phyloP scores from a whole-genome alignment of 1,140 invertebrate genomes.

The Chymomyza costata region DNA sequence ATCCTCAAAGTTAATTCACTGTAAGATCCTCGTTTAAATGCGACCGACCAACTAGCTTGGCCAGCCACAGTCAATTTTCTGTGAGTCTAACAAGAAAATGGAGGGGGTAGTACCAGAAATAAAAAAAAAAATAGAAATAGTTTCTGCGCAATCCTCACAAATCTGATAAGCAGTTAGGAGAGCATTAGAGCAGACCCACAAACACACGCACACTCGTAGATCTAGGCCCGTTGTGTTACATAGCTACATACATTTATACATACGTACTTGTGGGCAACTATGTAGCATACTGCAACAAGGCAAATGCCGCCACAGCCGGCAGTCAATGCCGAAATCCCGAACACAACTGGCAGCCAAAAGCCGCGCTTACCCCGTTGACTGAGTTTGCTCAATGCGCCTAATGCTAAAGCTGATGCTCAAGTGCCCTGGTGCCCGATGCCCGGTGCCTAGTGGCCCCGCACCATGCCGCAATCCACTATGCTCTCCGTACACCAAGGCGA shows the following conservation, averaged over 20 bases:
- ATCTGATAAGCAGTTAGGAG: slow-evolving; percentile 67
- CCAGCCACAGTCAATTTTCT: background rate
- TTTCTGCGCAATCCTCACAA: slow-evolving; percentile 61
- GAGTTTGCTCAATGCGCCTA: slow-evolving; percentile 29
- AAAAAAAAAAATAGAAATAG: slow-evolving; percentile 40
- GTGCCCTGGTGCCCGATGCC: slow-evolving; percentile 5
- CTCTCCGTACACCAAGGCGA: slow-evolving; percentile 18
- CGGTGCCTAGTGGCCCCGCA: slow-evolving; percentile 2
- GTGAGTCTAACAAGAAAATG: slow-evolving; percentile 6
- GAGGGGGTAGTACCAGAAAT: no score
- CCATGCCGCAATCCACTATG: slow-evolving; percentile 5
- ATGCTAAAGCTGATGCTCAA: slow-evolving; percentile 26
- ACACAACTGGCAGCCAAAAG: slow-evolving; percentile 47
- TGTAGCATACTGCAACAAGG: slow-evolving; percentile 13
- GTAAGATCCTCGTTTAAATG: slow-evolving; percentile 16
- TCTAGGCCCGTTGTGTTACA: slow-evolving; percentile 2
- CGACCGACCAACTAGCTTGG: no score
- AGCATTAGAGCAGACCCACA: slow-evolving; percentile 56
- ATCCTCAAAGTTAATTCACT: slow-evolving; percentile 16
- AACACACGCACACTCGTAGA: slow-evolving; percentile 24
- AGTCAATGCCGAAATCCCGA: no score
- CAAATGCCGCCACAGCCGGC: slow-evolving; percentile 45
- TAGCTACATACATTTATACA: slow-evolving; percentile 34
- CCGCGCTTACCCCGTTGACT: slow-evolving; percentile 42
- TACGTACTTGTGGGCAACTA: no score